A percentile compares a stretch with the other conserved stretches of the same genome.
Evolutionary conservation across 2,888 invertebrate species (phyloP).

Genomic region (Antheraea assamensis): DNA sequence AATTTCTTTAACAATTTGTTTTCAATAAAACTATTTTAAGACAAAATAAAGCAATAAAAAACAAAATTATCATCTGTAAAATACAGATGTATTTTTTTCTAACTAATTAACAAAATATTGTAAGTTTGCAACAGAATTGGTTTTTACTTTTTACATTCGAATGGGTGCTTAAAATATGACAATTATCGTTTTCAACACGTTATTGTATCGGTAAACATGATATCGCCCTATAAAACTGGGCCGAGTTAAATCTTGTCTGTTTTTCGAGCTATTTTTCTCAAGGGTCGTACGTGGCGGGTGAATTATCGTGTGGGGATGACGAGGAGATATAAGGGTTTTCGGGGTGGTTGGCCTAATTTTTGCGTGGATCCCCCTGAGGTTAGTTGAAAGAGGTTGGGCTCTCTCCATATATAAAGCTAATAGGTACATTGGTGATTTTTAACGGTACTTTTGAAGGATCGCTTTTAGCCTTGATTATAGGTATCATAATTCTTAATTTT

Average conservation of each 20-base stretch:
- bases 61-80: not conserved
- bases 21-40: not conserved
- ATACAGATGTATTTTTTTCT: not conserved
- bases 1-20: not conserved
- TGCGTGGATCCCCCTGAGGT: slow-evolving; percentile 58
- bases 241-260: slow-evolving; percentile 73
- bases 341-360: slow-evolving; percentile 73
- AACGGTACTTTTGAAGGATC: slow-evolving; percentile 32
- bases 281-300: slow-evolving; percentile 67
- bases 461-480: not conserved
- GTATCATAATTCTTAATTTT: not conserved
- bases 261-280: slow-evolving; percentile 81
- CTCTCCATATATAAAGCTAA: slow-evolving; percentile 24
- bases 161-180: not conserved
- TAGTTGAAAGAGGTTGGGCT: slow-evolving; percentile 63
- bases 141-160: not conserved
- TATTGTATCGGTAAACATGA: slow-evolving; percentile 37
- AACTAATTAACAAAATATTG: not conserved
- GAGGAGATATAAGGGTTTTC: slow-evolving; percentile 38
- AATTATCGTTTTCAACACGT: slow-evolving; percentile 22
- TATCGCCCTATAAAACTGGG: slow-evolving; percentile 48
- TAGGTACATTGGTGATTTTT: slow-evolving; percentile 33
- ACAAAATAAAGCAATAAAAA: too few species aligned
- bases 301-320: slow-evolving; percentile 51
- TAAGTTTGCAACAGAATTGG: not conserved